Evolutionary conservation across 1,140 invertebrate species (phyloP), one percentile per base, ranked within the genome.

Genomic region (Potamilus streckersoni): DNA sequence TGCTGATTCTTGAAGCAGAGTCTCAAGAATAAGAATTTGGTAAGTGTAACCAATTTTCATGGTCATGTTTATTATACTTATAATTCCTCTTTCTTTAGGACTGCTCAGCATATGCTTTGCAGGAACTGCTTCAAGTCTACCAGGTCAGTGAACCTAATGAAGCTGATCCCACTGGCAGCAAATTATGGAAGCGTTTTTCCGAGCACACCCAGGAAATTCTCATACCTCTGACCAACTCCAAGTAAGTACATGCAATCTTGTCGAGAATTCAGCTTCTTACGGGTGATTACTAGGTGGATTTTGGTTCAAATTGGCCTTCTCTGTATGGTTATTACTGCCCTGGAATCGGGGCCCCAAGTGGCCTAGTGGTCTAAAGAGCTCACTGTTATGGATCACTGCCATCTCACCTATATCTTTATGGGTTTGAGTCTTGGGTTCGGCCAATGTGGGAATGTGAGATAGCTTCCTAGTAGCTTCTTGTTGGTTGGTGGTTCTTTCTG

Each of bases 131-230:
- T 17, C 87, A 88, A 69, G 86, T 89, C 20, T 91, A 90, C 82
- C 80, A 83, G n/a, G 86, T 90, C 14, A 79, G 71, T 59, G 83
- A 82, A 14, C 71, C 71, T 15, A 81, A 77, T 61, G 77, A 84
- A 38, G 72, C 72, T 72, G 76, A 75, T 13, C 73, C 74, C 20
- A 79, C 72, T 11, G 64, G 71, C 0, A 79, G 81, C 20, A 82
- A 82, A 76, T 79, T 92, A 19, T 92, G 91, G 91, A 86, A 85
- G 23, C 77, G 84, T 3, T 90, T 92, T 80, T 84, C 90, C 3
- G 86, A 87, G 68, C 87, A 91, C 58, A 83, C 88, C 0, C 87
- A 91, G 78, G 90, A 92, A 79, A 90, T 92, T 59, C 82, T 92
- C 12, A 78, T 81, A 14, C 91, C 91, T 15, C 82, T 91, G 11